Evolutionary conservation across 2,113 vertebrate species (phyloP).

Genomic region (Erpornis zantholeuca): DNA sequence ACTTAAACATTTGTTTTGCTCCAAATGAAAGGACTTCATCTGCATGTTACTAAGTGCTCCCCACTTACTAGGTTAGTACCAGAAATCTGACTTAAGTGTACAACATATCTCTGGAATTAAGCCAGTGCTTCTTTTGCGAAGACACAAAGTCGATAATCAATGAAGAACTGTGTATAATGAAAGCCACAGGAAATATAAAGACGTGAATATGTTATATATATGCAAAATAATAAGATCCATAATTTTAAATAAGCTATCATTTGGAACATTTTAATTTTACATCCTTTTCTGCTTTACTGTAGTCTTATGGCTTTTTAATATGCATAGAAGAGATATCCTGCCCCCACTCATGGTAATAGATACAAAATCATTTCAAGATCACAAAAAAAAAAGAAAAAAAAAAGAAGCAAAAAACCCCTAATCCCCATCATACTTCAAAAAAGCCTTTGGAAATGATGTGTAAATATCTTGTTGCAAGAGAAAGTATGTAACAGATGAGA

Average conservation of each 20-base stretch:
- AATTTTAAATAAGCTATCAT: background rate
- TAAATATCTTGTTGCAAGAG: background rate
- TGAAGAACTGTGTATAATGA: background rate
- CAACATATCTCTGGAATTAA: background rate
- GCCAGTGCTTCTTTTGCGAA: background rate
- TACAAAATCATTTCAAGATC: background rate
- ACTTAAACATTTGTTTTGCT: background rate
- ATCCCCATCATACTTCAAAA: background rate
- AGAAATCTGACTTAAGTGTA: background rate
- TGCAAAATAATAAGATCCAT: background rate
- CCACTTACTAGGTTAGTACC: background rate
- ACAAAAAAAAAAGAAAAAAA: background rate
- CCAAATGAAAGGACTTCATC: background rate
- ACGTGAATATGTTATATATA: background rate
- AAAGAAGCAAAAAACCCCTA: background rate
- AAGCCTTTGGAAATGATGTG: background rate
- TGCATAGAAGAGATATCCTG: background rate
- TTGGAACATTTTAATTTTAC: background rate
- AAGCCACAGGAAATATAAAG: background rate
- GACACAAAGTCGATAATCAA: background rate
- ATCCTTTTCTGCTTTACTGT: background rate
- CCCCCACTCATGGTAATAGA: background rate
- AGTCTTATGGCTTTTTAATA: background rate
- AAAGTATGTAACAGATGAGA: background rate
- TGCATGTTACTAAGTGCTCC: background rate